Conservation (phyloP, 23 tunicate species). For the Botrylloides violaceus region DNA sequence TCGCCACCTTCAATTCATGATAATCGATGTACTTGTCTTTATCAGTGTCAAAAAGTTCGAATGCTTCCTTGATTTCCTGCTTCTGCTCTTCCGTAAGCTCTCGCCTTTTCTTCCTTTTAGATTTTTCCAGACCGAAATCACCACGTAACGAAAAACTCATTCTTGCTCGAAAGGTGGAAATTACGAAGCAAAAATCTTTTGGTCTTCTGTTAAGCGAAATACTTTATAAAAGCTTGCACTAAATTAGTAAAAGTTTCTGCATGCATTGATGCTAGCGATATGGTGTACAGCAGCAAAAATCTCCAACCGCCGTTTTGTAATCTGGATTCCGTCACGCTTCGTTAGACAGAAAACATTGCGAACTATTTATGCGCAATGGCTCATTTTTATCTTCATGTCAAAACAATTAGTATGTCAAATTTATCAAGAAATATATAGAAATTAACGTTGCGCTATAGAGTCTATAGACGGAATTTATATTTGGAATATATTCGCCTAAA, state of each 20-base stretch:
- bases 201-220: not conserved
- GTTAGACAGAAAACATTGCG: not conserved
- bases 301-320: not conserved
- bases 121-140: constrained; percentile 75
- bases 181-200: not conserved
- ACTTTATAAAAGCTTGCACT: too few species aligned
- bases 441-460: too few species aligned
- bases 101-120: constrained; percentile 64
- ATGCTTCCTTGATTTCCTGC: constrained; percentile 98
- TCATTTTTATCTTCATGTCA: too few species aligned
- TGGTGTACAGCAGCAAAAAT: not conserved
- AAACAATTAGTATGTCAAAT: too few species aligned
- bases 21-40: constrained; percentile 82
- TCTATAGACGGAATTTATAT: too few species aligned
- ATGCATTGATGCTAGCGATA: not conserved
- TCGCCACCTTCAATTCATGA: constrained; percentile 91
- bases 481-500: too few species aligned
- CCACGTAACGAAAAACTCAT: constrained; percentile 40
- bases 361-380: not conserved
- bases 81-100: constrained; percentile 91
- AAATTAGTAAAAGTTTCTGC: too few species aligned
- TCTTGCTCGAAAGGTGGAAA: not conserved
- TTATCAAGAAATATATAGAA: too few species aligned
- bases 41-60: constrained; percentile 96
- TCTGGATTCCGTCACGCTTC: not conserved